Evolutionary conservation across 2,113 vertebrate species (phyloP), one percentile per base, ranked within the genome.

Genomic region (Istiophorus platypterus): DNA sequence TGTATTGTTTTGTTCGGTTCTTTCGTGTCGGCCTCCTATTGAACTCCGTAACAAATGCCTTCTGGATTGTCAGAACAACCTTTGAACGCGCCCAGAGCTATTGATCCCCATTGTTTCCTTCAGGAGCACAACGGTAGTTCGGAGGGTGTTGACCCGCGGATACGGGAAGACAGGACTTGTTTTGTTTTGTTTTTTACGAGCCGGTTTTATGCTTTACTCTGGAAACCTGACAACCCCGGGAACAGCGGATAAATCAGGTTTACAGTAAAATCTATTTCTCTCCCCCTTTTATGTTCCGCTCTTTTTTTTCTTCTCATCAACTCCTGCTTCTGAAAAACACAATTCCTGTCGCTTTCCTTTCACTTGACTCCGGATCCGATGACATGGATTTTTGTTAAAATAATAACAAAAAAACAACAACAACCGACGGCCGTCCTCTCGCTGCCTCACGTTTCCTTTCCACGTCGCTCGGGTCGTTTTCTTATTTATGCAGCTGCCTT

Each of bases 211-310:
- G 76, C 63, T 29, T 86, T 74, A n/a, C 85, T 85, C 75, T 76
- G 39, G 87, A 87, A 92, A 92, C 71, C 54, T 57, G 89, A 94
- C 80, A 73, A 73, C 86, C 75, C 81, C 52, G 57, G 77, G 83
- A 89, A 81, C 47, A 13, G 62, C 47, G 13, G 52, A 88, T 93
- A 86, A 90, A 90, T 92, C 87, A 86, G 26, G 72, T 92, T 91
- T 80, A 90, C 80, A 79, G 80, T 84, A 71, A 92, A 93, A 92
- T 93, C 88, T 75, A 85, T 92, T 87, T 87, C 83, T 76, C 76
- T 72, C 68, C 52, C 42, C 57, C 78, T 81, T 65, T 47, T 39
- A 37, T 71, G 47, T 84, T 75, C 42, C 54, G 26, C 82, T 85
- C 37, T 39, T 72, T 56, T 18, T 15, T 68, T 41, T 78, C 63